A percentile compares a stretch with the other conserved stretches of the same genome.
phyloP scores from a whole-genome alignment of 2,113 vertebrate genomes.

The Scalopus aquaticus region DNA sequence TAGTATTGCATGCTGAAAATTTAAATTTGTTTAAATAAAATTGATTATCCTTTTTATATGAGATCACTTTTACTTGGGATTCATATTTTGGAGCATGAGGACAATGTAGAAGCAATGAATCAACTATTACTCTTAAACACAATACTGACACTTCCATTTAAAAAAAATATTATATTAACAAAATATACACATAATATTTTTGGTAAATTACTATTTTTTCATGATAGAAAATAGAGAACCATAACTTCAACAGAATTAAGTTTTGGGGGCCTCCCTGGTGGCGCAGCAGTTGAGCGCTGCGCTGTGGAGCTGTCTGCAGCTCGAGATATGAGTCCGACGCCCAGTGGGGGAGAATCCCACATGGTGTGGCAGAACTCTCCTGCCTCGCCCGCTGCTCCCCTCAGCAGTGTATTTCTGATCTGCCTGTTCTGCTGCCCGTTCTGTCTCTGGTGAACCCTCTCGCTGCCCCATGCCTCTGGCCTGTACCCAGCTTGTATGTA shows the following conservation, averaged over 20 bases:
- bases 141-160: background rate
- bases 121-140: background rate
- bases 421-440: too few relatives aligned
- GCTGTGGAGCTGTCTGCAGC: too few relatives aligned
- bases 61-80: background rate
- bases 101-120: background rate
- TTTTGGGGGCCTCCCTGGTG: too few relatives aligned
- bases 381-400: too few relatives aligned
- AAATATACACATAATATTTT: background rate
- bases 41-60: background rate
- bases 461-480: too few relatives aligned
- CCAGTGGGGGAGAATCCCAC: too few relatives aligned
- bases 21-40: background rate
- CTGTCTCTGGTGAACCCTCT: too few relatives aligned
- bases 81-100: background rate
- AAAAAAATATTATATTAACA: background rate
- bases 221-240: background rate
- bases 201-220: background rate
- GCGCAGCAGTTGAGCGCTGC: too few relatives aligned
- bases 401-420: too few relatives aligned
- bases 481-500: too few relatives aligned
- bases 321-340: too few relatives aligned
- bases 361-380: too few relatives aligned
- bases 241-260: background rate
- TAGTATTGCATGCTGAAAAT: background rate